phyloP scores from a whole-genome alignment of 2,888 invertebrate genomes.

The Linnaemya tessellans region DNA sequence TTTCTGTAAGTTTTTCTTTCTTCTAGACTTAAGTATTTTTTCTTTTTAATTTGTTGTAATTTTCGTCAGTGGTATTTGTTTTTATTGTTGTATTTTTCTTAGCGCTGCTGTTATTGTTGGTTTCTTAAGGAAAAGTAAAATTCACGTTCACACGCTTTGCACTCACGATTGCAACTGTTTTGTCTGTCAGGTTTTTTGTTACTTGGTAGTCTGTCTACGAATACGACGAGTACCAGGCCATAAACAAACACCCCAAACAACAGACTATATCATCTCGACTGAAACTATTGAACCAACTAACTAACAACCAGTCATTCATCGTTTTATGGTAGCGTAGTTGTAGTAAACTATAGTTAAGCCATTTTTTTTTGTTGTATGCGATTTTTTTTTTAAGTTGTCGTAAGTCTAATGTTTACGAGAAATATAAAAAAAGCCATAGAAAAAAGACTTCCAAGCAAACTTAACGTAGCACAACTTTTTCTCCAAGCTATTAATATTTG shows the following conservation, averaged over 20 bases:
- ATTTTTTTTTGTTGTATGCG: constrained; percentile 56
- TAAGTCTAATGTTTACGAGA: constrained; percentile 54
- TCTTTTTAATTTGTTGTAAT: constrained; percentile 20
- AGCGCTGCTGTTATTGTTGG: constrained; percentile 25
- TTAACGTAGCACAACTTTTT: constrained; percentile 49
- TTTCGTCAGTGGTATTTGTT: constrained; percentile 7
- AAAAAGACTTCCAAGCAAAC: constrained; percentile 16
- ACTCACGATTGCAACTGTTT: constrained; percentile 79
- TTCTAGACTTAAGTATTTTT: not conserved
- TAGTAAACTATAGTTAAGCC: constrained; percentile 47
- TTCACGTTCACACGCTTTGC: constrained; percentile 81
- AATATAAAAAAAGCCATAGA: constrained; percentile 10
- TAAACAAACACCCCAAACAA: constrained; percentile 71
- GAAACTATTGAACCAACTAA: constrained; percentile 70
- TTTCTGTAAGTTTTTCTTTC: constrained; percentile 14
- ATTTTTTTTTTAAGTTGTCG: constrained; percentile 53
- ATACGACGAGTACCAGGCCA: constrained; percentile 56
- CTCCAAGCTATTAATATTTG: constrained; percentile 18
- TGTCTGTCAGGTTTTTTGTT: constrained; percentile 72
- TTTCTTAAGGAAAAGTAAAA: constrained; percentile 69
- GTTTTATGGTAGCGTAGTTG: constrained; percentile 53
- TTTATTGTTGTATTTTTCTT: not conserved
- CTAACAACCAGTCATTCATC: constrained; percentile 70
- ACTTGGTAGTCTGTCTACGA: constrained; percentile 64
- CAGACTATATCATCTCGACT: constrained; percentile 58